phyloP scores from a whole-genome alignment of 2,113 vertebrate genomes.

The Cyanocitta stelleri region DNA sequence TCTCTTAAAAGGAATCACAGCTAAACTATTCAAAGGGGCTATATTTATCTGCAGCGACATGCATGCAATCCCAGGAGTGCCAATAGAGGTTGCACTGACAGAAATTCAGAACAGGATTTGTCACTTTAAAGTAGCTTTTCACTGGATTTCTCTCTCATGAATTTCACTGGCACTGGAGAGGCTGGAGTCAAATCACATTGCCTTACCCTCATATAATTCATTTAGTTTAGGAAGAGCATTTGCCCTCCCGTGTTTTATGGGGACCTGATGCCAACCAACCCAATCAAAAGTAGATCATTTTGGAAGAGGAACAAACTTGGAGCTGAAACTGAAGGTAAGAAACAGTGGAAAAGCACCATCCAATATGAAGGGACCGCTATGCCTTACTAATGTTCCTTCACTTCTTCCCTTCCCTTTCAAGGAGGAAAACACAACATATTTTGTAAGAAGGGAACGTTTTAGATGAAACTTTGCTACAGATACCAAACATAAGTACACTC shows the following conservation, averaged over 20 bases:
- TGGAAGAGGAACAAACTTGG: neutral
- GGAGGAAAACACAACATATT: neutral
- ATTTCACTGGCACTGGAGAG: neutral
- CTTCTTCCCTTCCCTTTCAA: neutral
- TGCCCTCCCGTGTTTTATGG: neutral
- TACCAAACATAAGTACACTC: neutral
- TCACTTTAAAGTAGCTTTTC: neutral
- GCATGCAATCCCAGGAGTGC: neutral
- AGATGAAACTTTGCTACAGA: neutral
- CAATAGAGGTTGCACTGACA: neutral
- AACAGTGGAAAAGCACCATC: neutral
- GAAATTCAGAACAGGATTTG: neutral
- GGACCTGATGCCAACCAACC: neutral
- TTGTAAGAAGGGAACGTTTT: neutral
- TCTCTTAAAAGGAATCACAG: neutral
- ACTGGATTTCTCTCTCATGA: neutral
- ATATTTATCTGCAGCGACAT: neutral
- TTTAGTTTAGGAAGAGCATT: neutral
- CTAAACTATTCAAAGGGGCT: neutral
- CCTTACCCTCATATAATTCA: neutral
- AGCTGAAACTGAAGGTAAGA: neutral
- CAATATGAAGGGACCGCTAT: neutral
- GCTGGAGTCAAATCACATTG: neutral
- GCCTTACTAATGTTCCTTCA: neutral
- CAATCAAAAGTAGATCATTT: neutral